Base-by-base conservation (phyloP, 2,797 vertebrate genomes). In the Synaphobranchus kaupii region DNA sequence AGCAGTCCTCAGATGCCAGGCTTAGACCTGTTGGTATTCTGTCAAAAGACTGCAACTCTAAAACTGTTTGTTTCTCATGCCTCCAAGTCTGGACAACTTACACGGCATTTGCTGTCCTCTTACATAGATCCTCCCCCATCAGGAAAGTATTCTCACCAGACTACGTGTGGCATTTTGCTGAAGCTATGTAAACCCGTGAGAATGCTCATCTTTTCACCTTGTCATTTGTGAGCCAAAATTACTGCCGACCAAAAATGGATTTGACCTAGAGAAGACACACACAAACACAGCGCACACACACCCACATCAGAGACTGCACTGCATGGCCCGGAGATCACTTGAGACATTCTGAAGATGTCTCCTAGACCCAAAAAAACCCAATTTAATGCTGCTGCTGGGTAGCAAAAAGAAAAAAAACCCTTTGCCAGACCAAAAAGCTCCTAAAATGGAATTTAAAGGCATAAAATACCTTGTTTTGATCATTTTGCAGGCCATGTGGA, bases 301-400 rank as follows among this genome's bases (percentile, higher is more conserved):
- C 10, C 10, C 39, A 28, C 63, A 71, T 85, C 47, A 80, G 47
- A 48, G 22, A 80, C 10, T 22, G 25, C 44, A 2, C 47, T 85
- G 15, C 48, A 66, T 28, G 25, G 63, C 20, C 66, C 15, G 28
- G 25, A n/a, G 25, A 12, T 81, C 88, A 84, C 88, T 56, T 39
- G 85, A 89, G 88, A 90, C 52, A 87, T 88, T 87, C 84, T 80
- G 85, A 80, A 85, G 25, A 89, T 90, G 85, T 86, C 71, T 87
- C 6, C 88, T 84, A 87, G 84, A 86, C 84, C 85, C 66, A 52
- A 73, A 56, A 56, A 28, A 89, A 89, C 73, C 68, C 12, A 54
- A 17, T 17, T 50, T 28, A 7, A 81, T 63, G 82, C 47, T 87
- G 76, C 58, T 87, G 66, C 66, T 31, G 68, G 63, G 88, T 58